These are phyloP conservation scores for Tenodera sinensis DNA, from an alignment of 2,888 invertebrate species.

Conservation along the genomic window DNA sequence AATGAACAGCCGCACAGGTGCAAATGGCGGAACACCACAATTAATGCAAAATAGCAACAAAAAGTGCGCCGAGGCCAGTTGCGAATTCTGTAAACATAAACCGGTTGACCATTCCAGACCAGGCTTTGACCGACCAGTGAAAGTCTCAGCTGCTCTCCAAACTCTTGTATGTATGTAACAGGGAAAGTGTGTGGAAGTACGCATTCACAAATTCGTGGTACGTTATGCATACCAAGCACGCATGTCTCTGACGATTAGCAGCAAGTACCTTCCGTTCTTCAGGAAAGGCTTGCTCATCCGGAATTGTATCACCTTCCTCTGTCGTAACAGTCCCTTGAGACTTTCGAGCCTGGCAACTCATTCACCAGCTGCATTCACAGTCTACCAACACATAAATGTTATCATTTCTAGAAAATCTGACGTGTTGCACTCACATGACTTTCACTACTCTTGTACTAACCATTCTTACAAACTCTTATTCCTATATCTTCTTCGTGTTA, in stretches of 20 bases:
- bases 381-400: too few species aligned
- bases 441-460: too few species aligned
- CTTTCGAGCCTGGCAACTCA: too few species aligned
- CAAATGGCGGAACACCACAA: neutral
- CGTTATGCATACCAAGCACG: neutral
- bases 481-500: too few species aligned
- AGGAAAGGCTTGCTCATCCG: neutral
- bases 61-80: neutral
- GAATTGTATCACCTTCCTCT: neutral
- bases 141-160: neutral
- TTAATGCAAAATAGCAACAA: neutral
- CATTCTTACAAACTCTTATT: too few species aligned
- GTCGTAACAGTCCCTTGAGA: too few species aligned
- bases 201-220: neutral
- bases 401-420: too few species aligned
- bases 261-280: neutral
- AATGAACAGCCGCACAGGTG: neutral
- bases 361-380: too few species aligned
- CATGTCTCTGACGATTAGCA: neutral
- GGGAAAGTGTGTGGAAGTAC: neutral
- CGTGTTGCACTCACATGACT: too few species aligned
- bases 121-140: neutral
- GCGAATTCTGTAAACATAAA: neutral
- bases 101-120: neutral
- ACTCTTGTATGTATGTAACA: neutral